Percentiles rank a stretch among this genome's conserved stretches.
phyloP scores from a whole-genome alignment of 2,797 vertebrate genomes.

The Poecilia gillii region DNA sequence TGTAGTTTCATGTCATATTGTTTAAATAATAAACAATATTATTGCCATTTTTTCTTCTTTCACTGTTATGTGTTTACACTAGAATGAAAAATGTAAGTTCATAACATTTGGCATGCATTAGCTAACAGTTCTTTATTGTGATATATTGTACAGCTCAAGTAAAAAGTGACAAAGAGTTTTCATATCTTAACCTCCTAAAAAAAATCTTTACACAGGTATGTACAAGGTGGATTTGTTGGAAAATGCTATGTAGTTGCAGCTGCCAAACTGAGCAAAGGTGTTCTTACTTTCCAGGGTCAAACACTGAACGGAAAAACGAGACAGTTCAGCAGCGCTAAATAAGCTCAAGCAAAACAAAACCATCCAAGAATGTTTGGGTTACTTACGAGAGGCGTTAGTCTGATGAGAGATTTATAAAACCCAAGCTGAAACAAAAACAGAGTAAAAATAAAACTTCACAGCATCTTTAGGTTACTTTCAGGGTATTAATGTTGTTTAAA shows the following conservation, averaged over 20 bases:
- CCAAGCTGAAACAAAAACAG: conserved; percentile 42
- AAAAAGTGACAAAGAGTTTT: neutral
- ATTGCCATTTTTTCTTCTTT: too few species aligned
- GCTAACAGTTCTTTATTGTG: too few species aligned
- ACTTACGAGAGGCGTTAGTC: conserved; percentile 40
- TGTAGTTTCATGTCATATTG: neutral
- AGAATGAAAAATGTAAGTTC: too few species aligned
- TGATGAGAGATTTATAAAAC: conserved; percentile 55
- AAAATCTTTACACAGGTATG: neutral
- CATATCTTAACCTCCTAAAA: neutral
- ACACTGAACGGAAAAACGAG: neutral
- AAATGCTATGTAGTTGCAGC: neutral
- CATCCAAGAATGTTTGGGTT: neutral
- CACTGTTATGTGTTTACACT: too few species aligned
- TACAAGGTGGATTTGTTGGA: neutral
- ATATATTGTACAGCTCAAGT: neutral
- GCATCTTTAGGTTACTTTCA: neutral
- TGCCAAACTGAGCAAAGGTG: neutral
- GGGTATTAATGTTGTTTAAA: neutral
- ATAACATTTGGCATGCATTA: too few species aligned
- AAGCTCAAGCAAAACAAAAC: neutral
- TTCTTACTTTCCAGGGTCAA: neutral
- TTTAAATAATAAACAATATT: too few species aligned
- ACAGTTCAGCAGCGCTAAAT: neutral
- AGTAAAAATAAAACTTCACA: neutral